Evolutionary conservation across 2,113 vertebrate genomes (phyloP).

Genomic region (Notiomystis cincta): DNA sequence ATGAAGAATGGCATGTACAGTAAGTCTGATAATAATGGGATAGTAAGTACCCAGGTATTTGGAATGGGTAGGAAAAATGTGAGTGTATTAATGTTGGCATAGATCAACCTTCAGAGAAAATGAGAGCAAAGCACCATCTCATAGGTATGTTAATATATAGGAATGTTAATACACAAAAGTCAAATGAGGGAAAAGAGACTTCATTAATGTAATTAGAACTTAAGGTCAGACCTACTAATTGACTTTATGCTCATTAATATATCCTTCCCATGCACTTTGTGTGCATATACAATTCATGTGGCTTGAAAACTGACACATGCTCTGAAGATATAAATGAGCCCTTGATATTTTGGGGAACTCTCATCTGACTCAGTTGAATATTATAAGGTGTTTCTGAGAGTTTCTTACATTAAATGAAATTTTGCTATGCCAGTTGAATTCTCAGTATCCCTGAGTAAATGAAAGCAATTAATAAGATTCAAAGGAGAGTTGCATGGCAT

Average conservation of each 20-base stretch:
- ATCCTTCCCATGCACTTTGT: background rate
- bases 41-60: background rate
- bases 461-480: background rate
- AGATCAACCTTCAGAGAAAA: background rate
- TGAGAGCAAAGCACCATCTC: background rate
- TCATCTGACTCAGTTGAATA: background rate
- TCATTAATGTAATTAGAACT: background rate
- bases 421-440: background rate
- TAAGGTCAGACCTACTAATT: background rate
- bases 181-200: background rate
- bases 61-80: background rate
- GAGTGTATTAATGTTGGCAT: background rate
- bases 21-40: background rate
- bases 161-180: background rate
- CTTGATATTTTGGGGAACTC: background rate
- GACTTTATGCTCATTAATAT: background rate
- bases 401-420: background rate
- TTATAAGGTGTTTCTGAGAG: background rate
- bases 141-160: background rate
- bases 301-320: background rate
- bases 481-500: background rate
- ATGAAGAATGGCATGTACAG: background rate
- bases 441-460: background rate
- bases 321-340: background rate
- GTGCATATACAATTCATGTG: background rate